A percentile compares a stretch with the other conserved stretches of the same genome.
phyloP scores from a whole-genome alignment of 2,113 vertebrate genomes.

The Malurus melanocephalus region DNA sequence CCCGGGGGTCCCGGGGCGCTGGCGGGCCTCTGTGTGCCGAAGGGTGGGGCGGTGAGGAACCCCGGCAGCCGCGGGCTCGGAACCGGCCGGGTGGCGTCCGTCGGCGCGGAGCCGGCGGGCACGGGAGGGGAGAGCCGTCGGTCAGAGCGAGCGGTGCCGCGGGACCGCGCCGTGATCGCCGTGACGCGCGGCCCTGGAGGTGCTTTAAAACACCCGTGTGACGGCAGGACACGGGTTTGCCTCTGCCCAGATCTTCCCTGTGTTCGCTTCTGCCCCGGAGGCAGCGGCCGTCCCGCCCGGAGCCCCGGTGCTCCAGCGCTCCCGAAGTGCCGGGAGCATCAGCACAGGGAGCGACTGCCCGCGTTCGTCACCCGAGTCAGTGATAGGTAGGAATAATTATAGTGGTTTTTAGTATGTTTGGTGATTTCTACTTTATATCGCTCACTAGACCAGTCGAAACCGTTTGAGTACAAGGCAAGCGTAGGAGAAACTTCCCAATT shows the following conservation, averaged over 20 bases:
- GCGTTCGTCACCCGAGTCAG: not conserved
- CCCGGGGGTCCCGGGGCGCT: not conserved
- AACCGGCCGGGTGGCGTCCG: not conserved
- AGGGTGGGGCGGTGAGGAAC: not conserved
- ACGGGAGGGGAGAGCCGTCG: not conserved
- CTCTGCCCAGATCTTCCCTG: rapidly evolving
- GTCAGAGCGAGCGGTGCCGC: not conserved
- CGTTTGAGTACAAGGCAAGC: not conserved
- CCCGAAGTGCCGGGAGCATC: not conserved
- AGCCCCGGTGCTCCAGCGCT: not conserved
- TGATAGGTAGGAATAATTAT: not conserved
- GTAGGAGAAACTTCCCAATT: rapidly evolving
- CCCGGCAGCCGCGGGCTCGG: not conserved
- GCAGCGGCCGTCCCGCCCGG: not conserved
- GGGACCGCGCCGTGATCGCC: not conserved
- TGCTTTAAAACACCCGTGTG: not conserved
- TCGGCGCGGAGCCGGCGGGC: not conserved
- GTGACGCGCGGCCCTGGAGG: not conserved
- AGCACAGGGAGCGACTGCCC: rapidly evolving
- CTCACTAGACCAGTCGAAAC: not conserved
- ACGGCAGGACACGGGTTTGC: not conserved
- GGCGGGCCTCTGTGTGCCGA: not conserved
- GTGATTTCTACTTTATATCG: rapidly evolving
- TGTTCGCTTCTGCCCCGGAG: not conserved
- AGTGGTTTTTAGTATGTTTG: rapidly evolving